phyloP scores from a whole-genome alignment of 2,888 invertebrate genomes.

The Epirrita christyi region DNA sequence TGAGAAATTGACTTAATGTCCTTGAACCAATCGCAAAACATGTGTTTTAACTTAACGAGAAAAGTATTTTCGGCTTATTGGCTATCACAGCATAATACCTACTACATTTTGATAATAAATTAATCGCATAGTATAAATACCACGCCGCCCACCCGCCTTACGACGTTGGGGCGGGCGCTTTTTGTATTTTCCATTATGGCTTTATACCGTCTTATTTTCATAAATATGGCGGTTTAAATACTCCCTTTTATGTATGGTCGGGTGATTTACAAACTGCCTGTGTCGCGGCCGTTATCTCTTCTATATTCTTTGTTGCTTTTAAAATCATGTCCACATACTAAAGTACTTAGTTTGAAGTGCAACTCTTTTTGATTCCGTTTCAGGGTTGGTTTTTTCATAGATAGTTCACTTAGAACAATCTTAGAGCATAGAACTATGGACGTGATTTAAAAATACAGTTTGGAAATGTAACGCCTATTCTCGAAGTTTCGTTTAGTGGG shows the following conservation, averaged over 20 bases:
- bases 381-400: not conserved
- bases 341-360: too few relatives aligned
- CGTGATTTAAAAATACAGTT: too few relatives aligned
- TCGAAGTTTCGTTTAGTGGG: too few relatives aligned
- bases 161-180: constrained; percentile 63
- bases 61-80: too few relatives aligned
- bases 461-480: too few relatives aligned
- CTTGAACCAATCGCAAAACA: too few relatives aligned
- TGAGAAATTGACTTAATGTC: too few relatives aligned
- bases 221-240: constrained; percentile 80
- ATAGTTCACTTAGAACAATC: too few relatives aligned
- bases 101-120: too few relatives aligned
- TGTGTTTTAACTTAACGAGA: too few relatives aligned
- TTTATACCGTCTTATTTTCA: constrained; percentile 78
- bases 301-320: constrained; percentile 19
- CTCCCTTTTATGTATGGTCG: constrained; percentile 66
- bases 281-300: constrained; percentile 36
- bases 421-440: too few relatives aligned
- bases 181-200: constrained; percentile 83
- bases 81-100: too few relatives aligned
- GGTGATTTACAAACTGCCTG: constrained; percentile 77
- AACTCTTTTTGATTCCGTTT: not conserved
- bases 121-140: constrained; percentile 37
- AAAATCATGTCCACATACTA: not conserved
- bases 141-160: constrained; percentile 46